Evolutionary conservation across 2,797 vertebrate genomes (phyloP).

Genomic region (Allobates femoralis): DNA sequence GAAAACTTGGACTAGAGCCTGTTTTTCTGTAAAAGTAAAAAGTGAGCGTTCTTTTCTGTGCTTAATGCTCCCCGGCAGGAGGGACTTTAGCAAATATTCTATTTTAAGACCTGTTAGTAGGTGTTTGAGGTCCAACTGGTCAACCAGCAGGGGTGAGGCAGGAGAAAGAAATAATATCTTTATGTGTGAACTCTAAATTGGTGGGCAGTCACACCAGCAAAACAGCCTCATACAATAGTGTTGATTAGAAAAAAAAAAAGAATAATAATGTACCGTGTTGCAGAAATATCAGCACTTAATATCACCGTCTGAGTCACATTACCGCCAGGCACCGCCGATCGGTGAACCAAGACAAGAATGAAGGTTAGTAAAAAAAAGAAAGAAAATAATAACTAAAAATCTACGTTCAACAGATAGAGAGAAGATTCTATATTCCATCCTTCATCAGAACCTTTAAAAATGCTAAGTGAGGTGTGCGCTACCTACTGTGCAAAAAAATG

Average conservation of each 20-base stretch:
- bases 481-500: conserved; percentile 59
- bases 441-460: conserved; percentile 50
- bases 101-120: neutral
- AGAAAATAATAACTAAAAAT: neutral
- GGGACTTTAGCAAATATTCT: conserved; percentile 5
- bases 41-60: neutral
- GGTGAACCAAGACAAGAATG: neutral
- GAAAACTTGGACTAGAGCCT: no score
- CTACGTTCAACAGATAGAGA: conserved; percentile 27
- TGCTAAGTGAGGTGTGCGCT: conserved; percentile 44
- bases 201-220: conserved; percentile 11
- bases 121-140: neutral
- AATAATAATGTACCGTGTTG: neutral
- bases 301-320: neutral
- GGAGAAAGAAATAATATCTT: conserved; percentile 1
- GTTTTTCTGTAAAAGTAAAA: neutral
- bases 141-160: neutral
- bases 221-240: neutral
- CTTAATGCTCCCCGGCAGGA: neutral
- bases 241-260: conserved; percentile 18
- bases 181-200: neutral
- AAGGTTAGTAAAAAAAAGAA: neutral
- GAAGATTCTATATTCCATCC: conserved; percentile 6
- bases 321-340: conserved; percentile 1
- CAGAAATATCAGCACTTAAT: conserved; percentile 24